Evolutionary conservation across 2,797 vertebrate genomes (phyloP).

Genomic region (Mormyrops attenuatus): DNA sequence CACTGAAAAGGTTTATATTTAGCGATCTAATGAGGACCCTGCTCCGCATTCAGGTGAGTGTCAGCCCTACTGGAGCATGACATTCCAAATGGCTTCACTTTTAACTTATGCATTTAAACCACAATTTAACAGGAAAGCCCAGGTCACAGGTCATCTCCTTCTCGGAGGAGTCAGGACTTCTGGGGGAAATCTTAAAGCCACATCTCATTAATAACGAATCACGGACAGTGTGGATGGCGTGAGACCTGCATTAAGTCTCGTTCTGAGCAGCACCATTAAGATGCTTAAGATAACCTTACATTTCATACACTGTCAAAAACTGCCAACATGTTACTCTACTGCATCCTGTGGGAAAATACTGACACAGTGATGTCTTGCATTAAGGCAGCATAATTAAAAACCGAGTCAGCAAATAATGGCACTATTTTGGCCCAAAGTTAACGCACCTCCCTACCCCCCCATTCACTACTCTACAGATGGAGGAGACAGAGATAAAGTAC

Average conservation of each 20-base stretch:
- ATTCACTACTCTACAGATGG: background rate
- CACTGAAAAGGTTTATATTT: constrained; percentile 35
- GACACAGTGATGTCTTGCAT: background rate
- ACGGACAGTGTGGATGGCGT: background rate
- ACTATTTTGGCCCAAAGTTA: background rate
- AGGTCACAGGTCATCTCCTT: background rate
- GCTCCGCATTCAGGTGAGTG: constrained; percentile 28
- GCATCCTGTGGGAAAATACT: background rate
- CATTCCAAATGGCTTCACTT: constrained; percentile 25
- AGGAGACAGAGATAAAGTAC: background rate
- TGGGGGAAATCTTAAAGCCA: constrained; percentile 38
- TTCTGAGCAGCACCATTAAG: background rate
- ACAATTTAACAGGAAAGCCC: constrained; percentile 34
- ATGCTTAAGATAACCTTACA: background rate
- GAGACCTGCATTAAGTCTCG: background rate
- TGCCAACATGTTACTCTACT: background rate
- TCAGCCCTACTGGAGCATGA: constrained; percentile 33
- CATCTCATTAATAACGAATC: constrained; percentile 33
- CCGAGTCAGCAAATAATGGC: background rate
- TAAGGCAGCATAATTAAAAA: background rate
- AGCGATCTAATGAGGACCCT: constrained; percentile 40
- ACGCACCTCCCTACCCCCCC: background rate
- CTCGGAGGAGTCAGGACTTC: background rate
- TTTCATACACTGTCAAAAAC: background rate
- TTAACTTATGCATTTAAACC: constrained; percentile 35